Evolutionary conservation across 1,140 invertebrate species (phyloP).

Genomic region (Muscidifurax raptorellus): DNA sequence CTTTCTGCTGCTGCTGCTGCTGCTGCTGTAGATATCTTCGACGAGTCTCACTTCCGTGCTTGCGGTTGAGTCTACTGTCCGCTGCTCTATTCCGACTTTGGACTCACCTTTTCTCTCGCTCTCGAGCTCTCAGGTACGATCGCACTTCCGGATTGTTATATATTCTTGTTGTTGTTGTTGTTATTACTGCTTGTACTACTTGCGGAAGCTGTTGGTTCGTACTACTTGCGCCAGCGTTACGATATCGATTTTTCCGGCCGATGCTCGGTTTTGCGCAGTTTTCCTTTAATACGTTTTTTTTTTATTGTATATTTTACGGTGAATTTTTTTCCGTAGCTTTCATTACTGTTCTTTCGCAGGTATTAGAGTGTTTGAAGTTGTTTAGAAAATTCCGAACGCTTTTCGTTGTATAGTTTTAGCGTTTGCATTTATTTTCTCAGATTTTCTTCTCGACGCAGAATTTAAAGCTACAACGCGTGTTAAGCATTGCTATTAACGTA

Average conservation of each 20-base stretch:
- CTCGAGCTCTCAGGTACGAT: neutral
- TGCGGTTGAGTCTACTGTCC: neutral
- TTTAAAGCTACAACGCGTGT: too few relatives aligned
- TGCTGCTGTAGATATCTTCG: constrained; percentile 57
- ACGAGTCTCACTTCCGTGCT: constrained; percentile 26
- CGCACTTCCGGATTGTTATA: constrained; percentile 9
- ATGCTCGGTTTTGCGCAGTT: neutral
- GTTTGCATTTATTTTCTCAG: too few relatives aligned
- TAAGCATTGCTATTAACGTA: too few relatives aligned
- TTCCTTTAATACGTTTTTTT: too few relatives aligned
- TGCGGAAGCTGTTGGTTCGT: neutral
- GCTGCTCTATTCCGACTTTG: too few relatives aligned
- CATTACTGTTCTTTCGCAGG: too few relatives aligned
- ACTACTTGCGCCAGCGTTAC: neutral
- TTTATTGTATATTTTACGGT: too few relatives aligned
- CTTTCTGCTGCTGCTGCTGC: constrained; percentile 55
- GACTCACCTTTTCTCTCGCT: neutral
- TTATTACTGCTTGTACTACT: neutral
- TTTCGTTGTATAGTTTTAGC: too few relatives aligned
- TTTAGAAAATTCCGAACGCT: too few relatives aligned
- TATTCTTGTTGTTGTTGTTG: neutral
- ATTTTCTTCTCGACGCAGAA: too few relatives aligned
- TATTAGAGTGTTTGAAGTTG: too few relatives aligned
- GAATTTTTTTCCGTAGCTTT: too few relatives aligned
- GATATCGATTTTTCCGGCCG: neutral